Percentiles rank a stretch among this genome's conserved stretches.
Conservation (phyloP, 2,888 invertebrate genomes). For the Brenthis daphne region DNA sequence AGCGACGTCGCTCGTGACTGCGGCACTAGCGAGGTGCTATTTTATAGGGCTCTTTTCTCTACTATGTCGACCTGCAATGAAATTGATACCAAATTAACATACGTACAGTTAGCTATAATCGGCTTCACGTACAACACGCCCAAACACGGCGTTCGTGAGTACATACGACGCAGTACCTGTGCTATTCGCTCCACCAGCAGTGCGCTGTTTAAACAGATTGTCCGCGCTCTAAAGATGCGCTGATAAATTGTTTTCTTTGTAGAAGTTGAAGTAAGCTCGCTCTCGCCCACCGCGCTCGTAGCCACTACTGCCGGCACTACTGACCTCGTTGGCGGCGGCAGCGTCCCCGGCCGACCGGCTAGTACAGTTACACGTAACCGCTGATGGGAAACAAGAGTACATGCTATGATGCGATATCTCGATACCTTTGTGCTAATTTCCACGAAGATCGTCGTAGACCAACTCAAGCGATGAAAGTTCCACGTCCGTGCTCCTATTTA, state of each 20-base stretch:
- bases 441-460: conserved; percentile 31
- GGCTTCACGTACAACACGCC: too few relatives aligned
- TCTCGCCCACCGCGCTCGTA: too few relatives aligned
- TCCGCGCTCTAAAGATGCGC: neutral
- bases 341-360: conserved; percentile 49
- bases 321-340: conserved; percentile 68
- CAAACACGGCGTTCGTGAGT: too few relatives aligned
- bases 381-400: conserved; percentile 29
- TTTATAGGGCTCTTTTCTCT: too few relatives aligned
- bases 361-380: conserved; percentile 50
- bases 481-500: neutral
- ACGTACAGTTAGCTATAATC: too few relatives aligned
- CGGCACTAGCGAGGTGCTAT: too few relatives aligned
- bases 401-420: conserved; percentile 21
- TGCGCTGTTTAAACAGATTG: neutral
- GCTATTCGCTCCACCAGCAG: too few relatives aligned
- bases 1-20: too few relatives aligned
- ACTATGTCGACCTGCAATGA: too few relatives aligned
- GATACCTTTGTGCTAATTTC: conserved; percentile 44
- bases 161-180: too few relatives aligned
- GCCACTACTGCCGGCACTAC: conserved; percentile 49
- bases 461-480: conserved; percentile 9
- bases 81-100: too few relatives aligned
- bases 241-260: too few relatives aligned
- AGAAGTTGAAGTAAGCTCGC: neutral